These are phyloP conservation scores for Thaumatotibia leucotreta DNA, from an alignment of 1,140 invertebrate species.

Conservation along the genomic window DNA sequence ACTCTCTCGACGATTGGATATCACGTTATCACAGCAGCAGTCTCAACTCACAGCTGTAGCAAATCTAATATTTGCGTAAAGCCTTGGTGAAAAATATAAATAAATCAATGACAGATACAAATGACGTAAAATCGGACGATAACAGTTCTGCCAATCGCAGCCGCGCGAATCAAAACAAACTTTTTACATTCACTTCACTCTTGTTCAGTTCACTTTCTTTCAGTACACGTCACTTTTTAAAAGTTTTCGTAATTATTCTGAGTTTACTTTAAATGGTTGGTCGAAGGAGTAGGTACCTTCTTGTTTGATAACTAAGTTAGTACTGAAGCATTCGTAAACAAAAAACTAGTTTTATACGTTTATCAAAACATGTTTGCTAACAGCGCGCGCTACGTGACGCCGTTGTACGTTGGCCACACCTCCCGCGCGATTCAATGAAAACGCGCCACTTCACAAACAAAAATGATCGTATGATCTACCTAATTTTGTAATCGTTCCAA, in stretches of 20 bases:
- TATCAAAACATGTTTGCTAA: slow-evolving; percentile 58
- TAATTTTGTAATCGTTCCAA: slow-evolving; percentile 51
- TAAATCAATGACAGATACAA: slow-evolving; percentile 55
- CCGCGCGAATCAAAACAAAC: slow-evolving; percentile 45
- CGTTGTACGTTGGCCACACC: slow-evolving; percentile 46
- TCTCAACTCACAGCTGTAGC: not conserved
- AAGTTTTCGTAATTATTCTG: not conserved
- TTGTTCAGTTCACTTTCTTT: slow-evolving; percentile 5
- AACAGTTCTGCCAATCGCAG: slow-evolving; percentile 43
- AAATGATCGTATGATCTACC: slow-evolving; percentile 65
- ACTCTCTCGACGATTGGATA: not conserved
- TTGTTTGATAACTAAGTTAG: not conserved
- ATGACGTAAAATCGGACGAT: slow-evolving; percentile 63
- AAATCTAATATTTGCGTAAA: slow-evolving; percentile 19
- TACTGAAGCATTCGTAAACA: not conserved
- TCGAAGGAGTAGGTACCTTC: not conserved
- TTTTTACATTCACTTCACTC: not conserved
- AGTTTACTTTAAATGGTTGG: not conserved
- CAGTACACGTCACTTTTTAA: not conserved
- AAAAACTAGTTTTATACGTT: slow-evolving; percentile 43
- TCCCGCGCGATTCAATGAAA: slow-evolving; percentile 45
- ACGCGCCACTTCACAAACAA: slow-evolving; percentile 42
- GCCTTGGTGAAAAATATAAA: slow-evolving; percentile 40
- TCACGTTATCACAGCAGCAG: not conserved
- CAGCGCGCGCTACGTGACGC: slow-evolving; percentile 23